phyloP scores from a whole-genome alignment of 2,797 vertebrate species.

The Phataginus tetradactyla region DNA sequence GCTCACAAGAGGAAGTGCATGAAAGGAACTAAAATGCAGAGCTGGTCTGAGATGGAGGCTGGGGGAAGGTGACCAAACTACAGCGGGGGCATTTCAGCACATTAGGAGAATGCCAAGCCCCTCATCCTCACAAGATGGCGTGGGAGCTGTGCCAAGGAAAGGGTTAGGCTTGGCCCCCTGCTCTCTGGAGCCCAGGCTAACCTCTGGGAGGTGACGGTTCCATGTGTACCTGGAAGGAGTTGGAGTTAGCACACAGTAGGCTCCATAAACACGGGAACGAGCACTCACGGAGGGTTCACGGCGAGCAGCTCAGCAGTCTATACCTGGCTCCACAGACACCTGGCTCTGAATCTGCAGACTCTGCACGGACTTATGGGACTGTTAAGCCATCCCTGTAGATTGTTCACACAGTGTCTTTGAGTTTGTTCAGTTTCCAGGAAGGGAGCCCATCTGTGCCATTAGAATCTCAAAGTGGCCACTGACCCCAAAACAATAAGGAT shows the following conservation, averaged over 20 bases:
- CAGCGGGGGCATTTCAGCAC: fast-evolving
- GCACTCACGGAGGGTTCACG: not conserved
- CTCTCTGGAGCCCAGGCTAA: not conserved
- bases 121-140: fast-evolving
- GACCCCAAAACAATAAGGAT: not conserved
- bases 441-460: not conserved
- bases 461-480: not conserved
- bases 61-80: no score
- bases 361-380: not conserved
- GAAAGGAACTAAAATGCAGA: not conserved
- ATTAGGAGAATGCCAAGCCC: not conserved
- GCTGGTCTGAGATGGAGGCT: no score
- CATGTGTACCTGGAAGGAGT: no score
- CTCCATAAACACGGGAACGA: not conserved
- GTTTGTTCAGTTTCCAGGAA: not conserved
- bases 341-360: not conserved
- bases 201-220: not conserved
- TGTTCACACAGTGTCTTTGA: not conserved
- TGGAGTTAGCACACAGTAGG: no score
- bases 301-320: not conserved
- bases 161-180: not conserved
- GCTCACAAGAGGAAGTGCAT: not conserved
- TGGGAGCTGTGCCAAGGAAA: not conserved
- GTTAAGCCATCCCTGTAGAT: not conserved
- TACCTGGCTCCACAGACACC: no score